A percentile compares a stretch with the other conserved stretches of the same genome.
phyloP scores from a whole-genome alignment of 2,888 invertebrate species.

The Epinotia nisella region DNA sequence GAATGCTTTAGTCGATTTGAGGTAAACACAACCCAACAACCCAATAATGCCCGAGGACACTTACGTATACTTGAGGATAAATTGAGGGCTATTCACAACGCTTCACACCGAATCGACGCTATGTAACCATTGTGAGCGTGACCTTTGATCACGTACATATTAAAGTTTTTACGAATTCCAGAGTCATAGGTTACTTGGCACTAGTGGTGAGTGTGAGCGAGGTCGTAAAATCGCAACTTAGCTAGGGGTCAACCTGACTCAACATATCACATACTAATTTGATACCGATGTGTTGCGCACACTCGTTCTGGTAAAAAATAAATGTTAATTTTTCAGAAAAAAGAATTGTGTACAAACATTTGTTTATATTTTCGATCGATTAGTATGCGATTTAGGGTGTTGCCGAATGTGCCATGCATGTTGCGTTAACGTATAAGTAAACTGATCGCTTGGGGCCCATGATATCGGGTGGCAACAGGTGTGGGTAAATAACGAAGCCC shows the following conservation, averaged over 20 bases:
- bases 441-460: conserved; percentile 4
- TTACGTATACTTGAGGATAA: not conserved
- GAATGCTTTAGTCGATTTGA: not conserved
- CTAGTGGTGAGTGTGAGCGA: not conserved
- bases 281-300: not conserved
- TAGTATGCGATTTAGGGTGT: not conserved
- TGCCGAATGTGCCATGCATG: not conserved
- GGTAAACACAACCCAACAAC: not conserved
- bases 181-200: not conserved
- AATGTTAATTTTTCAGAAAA: no score
- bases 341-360: no score
- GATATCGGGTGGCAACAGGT: conserved; percentile 28
- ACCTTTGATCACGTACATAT: not conserved
- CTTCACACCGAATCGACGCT: not conserved
- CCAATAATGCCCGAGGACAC: not conserved
- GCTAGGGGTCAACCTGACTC: not conserved
- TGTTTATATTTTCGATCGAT: no score
- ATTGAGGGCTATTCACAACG: not conserved
- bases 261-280: not conserved
- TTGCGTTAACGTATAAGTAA: not conserved
- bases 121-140: not conserved
- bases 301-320: no score
- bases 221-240: not conserved
- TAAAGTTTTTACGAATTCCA: not conserved
- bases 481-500: conserved; percentile 6